Evolutionary conservation across 2,888 invertebrate species (phyloP), one percentile per base, ranked within the genome.

Genomic region (Scaptomyza cyrtandrae): DNA sequence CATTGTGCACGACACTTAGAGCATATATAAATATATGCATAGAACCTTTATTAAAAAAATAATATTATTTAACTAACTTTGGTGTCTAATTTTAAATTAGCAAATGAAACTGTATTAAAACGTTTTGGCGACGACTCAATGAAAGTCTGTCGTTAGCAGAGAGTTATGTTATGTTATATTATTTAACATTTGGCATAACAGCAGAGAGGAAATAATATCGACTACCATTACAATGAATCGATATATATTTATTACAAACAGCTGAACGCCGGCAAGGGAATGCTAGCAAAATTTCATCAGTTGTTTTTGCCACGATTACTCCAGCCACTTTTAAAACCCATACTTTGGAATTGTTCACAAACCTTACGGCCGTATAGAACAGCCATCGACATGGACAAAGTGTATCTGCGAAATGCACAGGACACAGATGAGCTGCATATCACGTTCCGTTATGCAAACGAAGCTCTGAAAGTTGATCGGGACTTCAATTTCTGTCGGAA

Each of bases 401-500:
- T 94, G 0, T 94, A 95, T 82, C 90, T 95, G 46, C 92, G 94
- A 6, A 93, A 93, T 76, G 77, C 92, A 1, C 86, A 92, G 6
- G 93, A 93, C 0, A 92, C 91, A 1, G 58, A 87, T n/a, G 92
- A 93, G 11, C 93, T 95, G 75, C 92, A 94, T 71, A 92, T 95
- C 29, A 93, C 93, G 4, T 94, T 95, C 79, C 93, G 93, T 24
- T 94, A 93, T 75, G 88, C 87, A 0, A 93, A 94, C 81, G 73
- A 91, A 4, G 86, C 90, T 0, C 78, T 93, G 6, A 93, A 92
- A 4, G 86, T 95, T 4, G 93, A 95, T 64, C 93, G 95, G 65
- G 94, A 95, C 71, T 97, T 96, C 82, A 96, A 96, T 92, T 95
- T 97, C 76, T 93, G 93, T 62, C 93, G 97, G 69, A 93, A 93